Base-by-base conservation (phyloP, 2,888 invertebrate species). In the Oligia latruncula region DNA sequence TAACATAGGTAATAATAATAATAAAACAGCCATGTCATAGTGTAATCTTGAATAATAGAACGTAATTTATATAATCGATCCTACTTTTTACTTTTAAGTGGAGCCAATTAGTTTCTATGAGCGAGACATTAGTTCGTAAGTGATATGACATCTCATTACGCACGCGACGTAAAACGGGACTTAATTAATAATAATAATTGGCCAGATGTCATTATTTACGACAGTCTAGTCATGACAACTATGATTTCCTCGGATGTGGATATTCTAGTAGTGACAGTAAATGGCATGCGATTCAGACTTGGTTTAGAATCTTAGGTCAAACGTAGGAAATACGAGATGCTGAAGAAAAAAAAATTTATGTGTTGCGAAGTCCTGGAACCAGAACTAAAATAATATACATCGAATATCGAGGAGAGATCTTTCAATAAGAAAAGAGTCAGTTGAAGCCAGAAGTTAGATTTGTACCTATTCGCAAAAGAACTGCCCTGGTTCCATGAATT, bases 61-160 rank as follows among this genome's bases (percentile, higher is more conserved):
- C 23, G 62, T 71, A 74, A 82, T 86, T 74, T 65, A 60, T 82
- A 74, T 71, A 82, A 84, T 77, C 46, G 64, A 68, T 77, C 13
- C 46, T 55, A 71, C 40, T 77, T 77, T 85, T 86, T 65, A 60
- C 11, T 82, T 68, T 4, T 68, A 67, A 86, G 70, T 82, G 58
- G 55, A 4, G 1, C 23, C 70, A 81, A 84, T 84, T 82, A 71
- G 49, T 74, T 71, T 40, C 35, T 62, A 66, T 35, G n/a, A 66
- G 23, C 40, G 15, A 40, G 35, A 71, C 62, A 67, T 62, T 64
- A 55, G 40, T 65, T 46, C 3, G 3, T 74, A 65, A 77, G 40
- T 70, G 46, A 72, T 75, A 75, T 49, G 65, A 40, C 77, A 68
- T 55, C 29, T 46, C 35, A 35, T 58, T 40, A 43, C 29, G 40